Base-by-base conservation (phyloP, 2,797 vertebrate species). In the Pangasius djambal region DNA sequence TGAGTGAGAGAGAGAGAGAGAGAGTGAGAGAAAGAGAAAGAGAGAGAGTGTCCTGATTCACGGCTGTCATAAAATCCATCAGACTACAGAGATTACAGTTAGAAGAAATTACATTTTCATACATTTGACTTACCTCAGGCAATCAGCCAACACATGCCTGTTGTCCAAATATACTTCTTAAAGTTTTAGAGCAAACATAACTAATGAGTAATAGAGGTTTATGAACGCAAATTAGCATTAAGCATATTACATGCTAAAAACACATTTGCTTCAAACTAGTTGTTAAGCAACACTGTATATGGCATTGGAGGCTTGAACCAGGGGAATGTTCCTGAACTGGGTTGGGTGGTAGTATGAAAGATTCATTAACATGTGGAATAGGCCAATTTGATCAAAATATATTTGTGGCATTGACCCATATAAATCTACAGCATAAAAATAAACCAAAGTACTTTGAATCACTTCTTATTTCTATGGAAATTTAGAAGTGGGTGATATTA, bases 31-130 rank as follows among this genome's bases (percentile, higher is more conserved):
- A 72, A 2, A 72, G 34, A 72, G 69, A 72, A 0, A 40, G 70
- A 40, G 92, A 92, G 9, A 44, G 20, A 22, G 20, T 4, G 20
- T 55, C 77, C 15, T 31, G 77, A 55, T 55, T 55, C n/a, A 79
- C 16, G 1, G 48, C 77, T 79, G n/a, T 28, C 15, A 55, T 63
- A 40, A 44, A 63, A 61, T 25, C 25, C 20, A 44, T 40, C 59
- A 59, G 59, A 40, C 81, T 40, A 2, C 28, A 83, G 52, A 59
- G 87, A 63, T 3, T 40, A 28, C 18, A 63, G 4, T 83, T 59
- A 3, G 16, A 57, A 34, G 9, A 59, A 79, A 57, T 79, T 9
- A 52, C 3, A 55, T 55, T 55, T n/a, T 16, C 4, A 37, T 70
- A 34, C 1, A 28, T 34, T 69, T 69, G 28, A 37, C 15, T 70